Base-by-base conservation (phyloP, 2,113 vertebrate genomes). In the Pelecanus crispus region DNA sequence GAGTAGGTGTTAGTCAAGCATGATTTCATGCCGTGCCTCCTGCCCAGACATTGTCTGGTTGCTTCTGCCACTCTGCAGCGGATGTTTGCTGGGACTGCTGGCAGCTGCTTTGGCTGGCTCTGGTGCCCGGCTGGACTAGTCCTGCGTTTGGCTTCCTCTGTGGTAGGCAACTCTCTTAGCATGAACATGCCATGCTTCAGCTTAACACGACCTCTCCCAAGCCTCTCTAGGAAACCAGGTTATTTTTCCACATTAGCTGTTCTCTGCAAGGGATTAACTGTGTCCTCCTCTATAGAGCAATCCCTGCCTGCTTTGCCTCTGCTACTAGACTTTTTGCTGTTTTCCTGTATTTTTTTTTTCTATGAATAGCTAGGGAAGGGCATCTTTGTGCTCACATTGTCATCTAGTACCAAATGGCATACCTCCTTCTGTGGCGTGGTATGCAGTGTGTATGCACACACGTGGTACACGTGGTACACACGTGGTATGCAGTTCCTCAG, bases 141-240 rank as follows among this genome's bases (percentile, higher is more conserved):
- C 15, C 17, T 83, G 61, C 1, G 0, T 38, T 42, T 72, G 62
- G 7, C 8, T 80, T 91, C 29, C 29, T 59, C 58, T 28, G 13
- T 47, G 18, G 15, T 2, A 50, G 53, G 36, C 40, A 44, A 1
- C 29, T 42, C 19, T 61, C 5, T 29, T 45, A 26, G n/a, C 1
- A 0, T 0, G 1, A n/a, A n/a, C n/a, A n/a, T n/a, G n/a, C n/a
- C n/a, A 3, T 13, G 21, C 53, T 70, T 81, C 36, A 49, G 10
- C 21, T 77, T 77, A 66, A 40, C 14, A 7, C 0, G 1, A 24
- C 12, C 1, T 2, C 42, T 86, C 28, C 10, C 13, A 26, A 1
- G 16, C 50, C 17, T 68, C 7, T 63, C 20, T n/a, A n/a, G 53
- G 50, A 88, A 79, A 49, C 9, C 7, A 49, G 12, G 18, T 47